Evolutionary conservation across 2,113 vertebrate species (phyloP).

Genomic region (Forbesichthys agassizii): DNA sequence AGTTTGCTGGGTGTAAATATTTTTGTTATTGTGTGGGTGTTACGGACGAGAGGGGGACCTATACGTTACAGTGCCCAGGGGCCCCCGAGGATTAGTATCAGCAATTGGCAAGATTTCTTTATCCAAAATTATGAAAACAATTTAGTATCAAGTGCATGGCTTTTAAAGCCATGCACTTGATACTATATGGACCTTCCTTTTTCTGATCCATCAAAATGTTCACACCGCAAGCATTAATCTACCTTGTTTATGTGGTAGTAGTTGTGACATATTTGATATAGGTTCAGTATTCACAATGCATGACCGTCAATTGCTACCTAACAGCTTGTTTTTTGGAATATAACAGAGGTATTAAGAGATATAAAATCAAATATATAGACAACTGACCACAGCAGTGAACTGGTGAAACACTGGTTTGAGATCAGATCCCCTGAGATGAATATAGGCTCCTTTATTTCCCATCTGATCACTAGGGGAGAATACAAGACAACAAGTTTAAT

Average conservation of each 20-base stretch:
- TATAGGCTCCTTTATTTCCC: slow-evolving; percentile 95
- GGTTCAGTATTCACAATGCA: neutral
- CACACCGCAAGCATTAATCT: neutral
- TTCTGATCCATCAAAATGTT: neutral
- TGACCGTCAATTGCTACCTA: no score
- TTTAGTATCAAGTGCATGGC: no score
- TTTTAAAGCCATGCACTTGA: no score
- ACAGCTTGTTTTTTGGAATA: no score
- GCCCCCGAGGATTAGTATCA: no score
- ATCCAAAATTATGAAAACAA: no score
- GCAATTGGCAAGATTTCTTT: no score
- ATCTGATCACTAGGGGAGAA: slow-evolving; percentile 86
- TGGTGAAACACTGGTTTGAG: slow-evolving; percentile 94
- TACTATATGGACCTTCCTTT: no score
- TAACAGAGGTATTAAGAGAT: neutral
- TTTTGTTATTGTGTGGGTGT: no score
- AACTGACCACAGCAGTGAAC: slow-evolving; percentile 96
- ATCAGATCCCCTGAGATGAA: slow-evolving; percentile 91
- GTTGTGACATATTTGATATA: neutral
- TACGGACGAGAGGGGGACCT: no score
- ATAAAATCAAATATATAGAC: neutral
- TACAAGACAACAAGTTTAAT: neutral
- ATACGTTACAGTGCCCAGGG: no score
- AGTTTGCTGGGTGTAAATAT: no score
- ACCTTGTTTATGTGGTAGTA: neutral